Conservation (phyloP, 2,797 vertebrate species). For the Coranthus polyacanthus region DNA sequence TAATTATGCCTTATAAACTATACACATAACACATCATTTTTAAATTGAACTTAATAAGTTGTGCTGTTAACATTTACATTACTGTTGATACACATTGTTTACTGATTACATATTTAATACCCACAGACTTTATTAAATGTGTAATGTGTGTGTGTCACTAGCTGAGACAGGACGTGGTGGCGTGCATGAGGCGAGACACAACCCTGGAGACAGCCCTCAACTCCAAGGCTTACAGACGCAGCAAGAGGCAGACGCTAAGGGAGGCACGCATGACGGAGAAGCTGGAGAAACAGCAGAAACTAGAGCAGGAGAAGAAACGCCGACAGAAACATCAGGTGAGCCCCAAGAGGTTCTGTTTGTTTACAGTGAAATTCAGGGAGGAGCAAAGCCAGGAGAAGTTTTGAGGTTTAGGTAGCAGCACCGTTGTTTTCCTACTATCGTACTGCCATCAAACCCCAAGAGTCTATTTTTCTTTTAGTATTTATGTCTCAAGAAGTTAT, state of each 20-base stretch:
- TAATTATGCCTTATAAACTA: neutral
- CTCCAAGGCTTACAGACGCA: constrained; percentile 97
- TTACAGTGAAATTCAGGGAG: neutral
- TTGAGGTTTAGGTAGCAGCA: neutral
- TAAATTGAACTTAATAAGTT: no score
- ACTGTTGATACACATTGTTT: neutral
- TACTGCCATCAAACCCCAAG: no score
- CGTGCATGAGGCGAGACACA: constrained; percentile 96
- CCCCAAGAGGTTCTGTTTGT: neutral
- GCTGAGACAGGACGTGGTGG: constrained; percentile 97
- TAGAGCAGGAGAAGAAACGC: constrained; percentile 97
- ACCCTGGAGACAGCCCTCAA: constrained; percentile 97
- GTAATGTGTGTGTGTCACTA: constrained; percentile 67
- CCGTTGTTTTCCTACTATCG: neutral
- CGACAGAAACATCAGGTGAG: constrained; percentile 97
- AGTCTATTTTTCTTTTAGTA: no score
- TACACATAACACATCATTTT: no score
- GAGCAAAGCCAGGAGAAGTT: no score
- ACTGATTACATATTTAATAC: neutral
- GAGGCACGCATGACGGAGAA: constrained; percentile 99
- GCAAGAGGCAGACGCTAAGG: constrained; percentile 95
- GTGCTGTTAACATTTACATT: neutral
- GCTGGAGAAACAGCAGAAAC: constrained; percentile 99
- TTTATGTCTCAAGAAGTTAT: neutral
- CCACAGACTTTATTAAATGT: neutral